Conservation (phyloP, 1,140 invertebrate species). For the Bacillus rossius region DNA sequence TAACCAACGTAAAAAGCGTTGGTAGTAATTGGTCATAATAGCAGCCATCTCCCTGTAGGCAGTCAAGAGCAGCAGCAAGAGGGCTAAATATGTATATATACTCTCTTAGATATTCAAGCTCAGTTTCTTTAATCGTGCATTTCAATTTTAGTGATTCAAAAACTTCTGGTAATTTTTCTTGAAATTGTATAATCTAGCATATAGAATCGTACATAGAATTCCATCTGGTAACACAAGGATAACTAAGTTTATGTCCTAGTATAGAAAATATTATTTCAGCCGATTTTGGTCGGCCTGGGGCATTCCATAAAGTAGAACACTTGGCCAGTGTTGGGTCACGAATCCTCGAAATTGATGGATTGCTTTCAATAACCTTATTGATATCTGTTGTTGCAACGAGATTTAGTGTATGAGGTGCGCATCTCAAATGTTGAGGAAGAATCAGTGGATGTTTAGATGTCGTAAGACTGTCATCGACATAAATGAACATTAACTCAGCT, state of each 20-base stretch:
- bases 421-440: no score
- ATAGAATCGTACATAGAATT: not conserved
- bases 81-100: not conserved
- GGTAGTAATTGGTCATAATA: no score
- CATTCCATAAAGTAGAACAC: slow-evolving; percentile 1
- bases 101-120: not conserved
- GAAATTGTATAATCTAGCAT: not conserved
- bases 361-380: no score
- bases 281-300: slow-evolving; percentile 1
- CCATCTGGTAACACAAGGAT: slow-evolving; percentile 4
- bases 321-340: no score
- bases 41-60: not conserved
- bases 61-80: not conserved
- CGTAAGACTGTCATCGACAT: no score
- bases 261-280: slow-evolving; percentile 1
- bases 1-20: no score
- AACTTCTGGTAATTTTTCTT: slow-evolving; percentile 1
- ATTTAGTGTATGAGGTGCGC: no score
- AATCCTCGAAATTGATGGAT: no score
- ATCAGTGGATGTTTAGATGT: no score
- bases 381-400: no score
- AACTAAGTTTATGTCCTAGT: not conserved
- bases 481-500: no score
- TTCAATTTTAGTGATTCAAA: not conserved
- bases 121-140: not conserved